Evolutionary conservation across 2,797 vertebrate species (phyloP).

Genomic region (Bradypodion pumilum): DNA sequence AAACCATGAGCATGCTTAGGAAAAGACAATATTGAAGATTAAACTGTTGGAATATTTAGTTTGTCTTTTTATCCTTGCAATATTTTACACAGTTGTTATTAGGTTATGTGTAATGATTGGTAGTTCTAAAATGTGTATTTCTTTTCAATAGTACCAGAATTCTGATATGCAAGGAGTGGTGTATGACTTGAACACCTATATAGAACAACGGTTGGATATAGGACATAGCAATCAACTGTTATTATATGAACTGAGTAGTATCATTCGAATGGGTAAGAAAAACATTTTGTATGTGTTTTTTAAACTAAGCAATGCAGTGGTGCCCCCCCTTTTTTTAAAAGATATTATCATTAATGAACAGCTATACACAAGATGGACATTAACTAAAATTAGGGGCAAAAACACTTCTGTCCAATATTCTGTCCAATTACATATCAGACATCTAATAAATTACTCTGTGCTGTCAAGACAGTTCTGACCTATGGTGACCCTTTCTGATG

Average conservation of each 20-base stretch:
- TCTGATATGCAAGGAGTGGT: slow-evolving; percentile 97
- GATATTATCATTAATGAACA: slow-evolving; percentile 1
- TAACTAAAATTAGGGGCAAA: slow-evolving; percentile 1
- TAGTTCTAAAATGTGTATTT: slow-evolving; percentile 44
- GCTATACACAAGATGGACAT: not conserved
- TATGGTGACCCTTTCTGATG: no score
- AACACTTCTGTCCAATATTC: not conserved
- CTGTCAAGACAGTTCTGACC: no score
- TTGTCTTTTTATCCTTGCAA: slow-evolving; percentile 14
- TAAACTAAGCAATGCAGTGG: not conserved
- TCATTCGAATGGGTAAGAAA: slow-evolving; percentile 92
- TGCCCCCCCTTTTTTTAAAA: slow-evolving; percentile 3
- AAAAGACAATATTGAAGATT: not conserved
- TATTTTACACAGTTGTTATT: not conserved
- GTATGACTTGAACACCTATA: slow-evolving; percentile 95
- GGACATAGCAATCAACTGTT: slow-evolving; percentile 95
- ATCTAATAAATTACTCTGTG: no score
- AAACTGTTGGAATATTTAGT: not conserved
- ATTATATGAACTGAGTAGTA: slow-evolving; percentile 94
- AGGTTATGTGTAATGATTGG: slow-evolving; percentile 18
- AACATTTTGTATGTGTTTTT: not conserved
- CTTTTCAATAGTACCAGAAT: slow-evolving; percentile 90
- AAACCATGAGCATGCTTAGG: slow-evolving; percentile 16
- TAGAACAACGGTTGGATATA: slow-evolving; percentile 92
- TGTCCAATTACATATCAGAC: no score